Base-by-base conservation (phyloP, 2,888 invertebrate genomes). In the Ectemnius cavifrons region DNA sequence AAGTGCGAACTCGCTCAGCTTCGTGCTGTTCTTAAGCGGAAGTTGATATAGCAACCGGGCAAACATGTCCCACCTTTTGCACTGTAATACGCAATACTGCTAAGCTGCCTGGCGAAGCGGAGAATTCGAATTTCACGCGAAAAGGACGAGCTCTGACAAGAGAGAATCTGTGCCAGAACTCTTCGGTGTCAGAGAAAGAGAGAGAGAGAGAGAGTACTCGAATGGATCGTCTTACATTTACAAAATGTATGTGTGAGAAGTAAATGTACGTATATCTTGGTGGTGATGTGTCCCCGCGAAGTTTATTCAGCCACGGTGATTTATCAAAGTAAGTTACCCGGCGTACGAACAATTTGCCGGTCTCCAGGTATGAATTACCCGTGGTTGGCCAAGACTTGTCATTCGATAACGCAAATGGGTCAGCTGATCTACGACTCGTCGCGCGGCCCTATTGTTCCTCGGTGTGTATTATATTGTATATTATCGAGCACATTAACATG, bases 331-430 rank as follows among this genome's bases (percentile, higher is more conserved):
- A 52, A 52, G n/a, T 16, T 14, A 52, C 16, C 4, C 4, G 16
- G 16, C 16, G 52, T 16, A 52, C n/a, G 52, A 52, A 52, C 52
- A 14, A 52, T 52, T 52, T 52, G 52, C 52, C 52, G 52, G 37
- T 52, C 2, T 52, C 52, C n/a, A 52, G 57, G 28, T 23, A 57
- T 37, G 28, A 45, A 18, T n/a, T 37, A 57, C 47, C 28, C 14
- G 58, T 59, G 23, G 45, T 66, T 37, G 23, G 20, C 37, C 27
- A 58, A 20, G 16, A 58, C 58, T 20, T 58, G 37, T 37, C 20
- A 45, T 46, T 23, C 20, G 67, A 67, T 67, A 62, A n/a, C 20
- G 67, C 62, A 67, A 67, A 67, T 62, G 61, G 62, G 62, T 67
- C 67, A 67, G 28, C 52, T 14, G 16, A 49, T 49, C 28, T 62